Conservation (phyloP, 2,797 vertebrate genomes). For the Aselliscus stoliczkanus region DNA sequence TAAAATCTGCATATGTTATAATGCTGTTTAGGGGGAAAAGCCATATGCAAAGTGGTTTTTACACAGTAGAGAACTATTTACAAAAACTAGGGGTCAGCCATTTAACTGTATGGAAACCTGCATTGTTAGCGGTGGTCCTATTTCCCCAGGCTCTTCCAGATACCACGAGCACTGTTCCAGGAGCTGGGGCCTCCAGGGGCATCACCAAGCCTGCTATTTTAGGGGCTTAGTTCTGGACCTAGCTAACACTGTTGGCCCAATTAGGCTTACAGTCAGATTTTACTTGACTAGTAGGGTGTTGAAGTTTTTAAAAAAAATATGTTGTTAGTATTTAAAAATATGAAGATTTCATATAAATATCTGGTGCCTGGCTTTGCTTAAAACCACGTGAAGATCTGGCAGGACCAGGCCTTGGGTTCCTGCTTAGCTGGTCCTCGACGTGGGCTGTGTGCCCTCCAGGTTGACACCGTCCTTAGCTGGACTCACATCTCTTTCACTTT, state of each 20-base stretch:
- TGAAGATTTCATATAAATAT: neutral
- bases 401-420: neutral
- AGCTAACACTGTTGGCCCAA: neutral
- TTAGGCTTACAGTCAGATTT: neutral
- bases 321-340: slow-evolving; percentile 3
- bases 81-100: neutral
- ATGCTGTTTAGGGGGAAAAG: slow-evolving; percentile 47
- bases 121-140: neutral
- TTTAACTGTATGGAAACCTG: neutral
- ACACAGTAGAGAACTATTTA: slow-evolving; percentile 10
- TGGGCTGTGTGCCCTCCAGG: neutral
- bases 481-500: neutral
- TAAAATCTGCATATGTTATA: slow-evolving; percentile 21
- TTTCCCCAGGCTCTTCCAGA: neutral
- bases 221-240: neutral
- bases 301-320: neutral
- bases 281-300: neutral
- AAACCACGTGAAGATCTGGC: neutral
- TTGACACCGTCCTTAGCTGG: neutral
- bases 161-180: neutral
- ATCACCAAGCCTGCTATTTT: neutral
- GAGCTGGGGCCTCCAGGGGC: neutral
- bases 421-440: neutral
- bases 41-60: neutral
- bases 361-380: neutral